Percentiles rank a stretch among this genome's conserved stretches.
phyloP scores from a whole-genome alignment of 2,113 vertebrate genomes.

The Trematocara stigmaticum region DNA sequence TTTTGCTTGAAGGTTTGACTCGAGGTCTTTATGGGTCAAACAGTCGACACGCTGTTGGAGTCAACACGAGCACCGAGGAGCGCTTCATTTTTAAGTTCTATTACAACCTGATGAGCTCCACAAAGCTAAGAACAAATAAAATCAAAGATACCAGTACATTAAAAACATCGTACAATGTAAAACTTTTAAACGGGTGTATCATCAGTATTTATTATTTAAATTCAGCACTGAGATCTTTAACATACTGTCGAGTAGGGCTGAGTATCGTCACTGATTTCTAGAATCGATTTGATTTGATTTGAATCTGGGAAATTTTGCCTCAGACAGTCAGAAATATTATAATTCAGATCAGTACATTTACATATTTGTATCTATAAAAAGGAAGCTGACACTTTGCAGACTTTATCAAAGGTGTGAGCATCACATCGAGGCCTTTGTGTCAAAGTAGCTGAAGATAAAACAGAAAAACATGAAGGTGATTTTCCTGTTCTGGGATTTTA shows the following conservation, averaged over 20 bases:
- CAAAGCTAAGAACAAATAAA: fast-evolving
- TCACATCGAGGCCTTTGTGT: too few species aligned
- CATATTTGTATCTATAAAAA: too few species aligned
- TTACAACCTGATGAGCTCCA: not conserved
- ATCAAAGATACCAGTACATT: fast-evolving
- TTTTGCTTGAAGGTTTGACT: not conserved
- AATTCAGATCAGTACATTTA: too few species aligned
- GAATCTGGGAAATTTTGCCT: too few species aligned
- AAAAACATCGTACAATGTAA: not conserved
- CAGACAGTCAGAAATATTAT: too few species aligned
- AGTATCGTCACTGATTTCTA: too few species aligned
- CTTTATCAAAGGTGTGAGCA: too few species aligned
- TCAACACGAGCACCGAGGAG: not conserved
- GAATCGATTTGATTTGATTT: too few species aligned
- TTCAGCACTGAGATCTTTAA: not conserved
- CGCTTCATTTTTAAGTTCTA: not conserved
- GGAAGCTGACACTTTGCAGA: too few species aligned
- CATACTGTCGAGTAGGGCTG: not conserved
- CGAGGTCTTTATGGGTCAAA: not conserved
- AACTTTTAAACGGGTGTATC: not conserved
- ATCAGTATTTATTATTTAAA: not conserved
- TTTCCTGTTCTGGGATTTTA: too few species aligned
- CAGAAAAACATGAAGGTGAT: too few species aligned
- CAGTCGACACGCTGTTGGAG: not conserved
- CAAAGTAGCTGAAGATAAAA: too few species aligned